A percentile compares a stretch with the other conserved stretches of the same genome.
phyloP scores from a whole-genome alignment of 2,113 vertebrate genomes.

The Laticauda laticaudata region DNA sequence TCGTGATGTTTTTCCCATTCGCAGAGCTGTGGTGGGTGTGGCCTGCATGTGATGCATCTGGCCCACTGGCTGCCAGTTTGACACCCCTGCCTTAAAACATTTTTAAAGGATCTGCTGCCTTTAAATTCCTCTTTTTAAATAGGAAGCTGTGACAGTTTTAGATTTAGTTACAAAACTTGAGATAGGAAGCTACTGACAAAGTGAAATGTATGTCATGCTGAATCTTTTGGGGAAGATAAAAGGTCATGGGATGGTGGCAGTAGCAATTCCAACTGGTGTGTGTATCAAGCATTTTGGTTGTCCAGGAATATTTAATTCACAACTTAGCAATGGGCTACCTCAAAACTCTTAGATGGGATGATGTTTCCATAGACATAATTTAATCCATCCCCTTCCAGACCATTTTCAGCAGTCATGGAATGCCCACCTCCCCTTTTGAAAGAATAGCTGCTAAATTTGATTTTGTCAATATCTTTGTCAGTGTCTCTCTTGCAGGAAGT shows the following conservation, averaged over 20 bases:
- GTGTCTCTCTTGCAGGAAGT: constrained; percentile 19
- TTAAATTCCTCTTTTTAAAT: no score
- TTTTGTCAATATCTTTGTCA: constrained; percentile 22
- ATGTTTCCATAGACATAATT: background rate
- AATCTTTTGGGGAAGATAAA: background rate
- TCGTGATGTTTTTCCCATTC: no score
- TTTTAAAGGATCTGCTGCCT: background rate
- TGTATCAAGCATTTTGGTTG: background rate
- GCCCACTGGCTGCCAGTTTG: no score
- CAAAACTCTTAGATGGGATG: background rate
- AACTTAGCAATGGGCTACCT: background rate
- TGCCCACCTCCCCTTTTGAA: background rate
- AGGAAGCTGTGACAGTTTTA: background rate
- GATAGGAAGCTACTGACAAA: background rate
- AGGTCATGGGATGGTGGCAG: no score
- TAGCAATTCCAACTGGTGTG: background rate
- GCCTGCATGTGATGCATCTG: no score
- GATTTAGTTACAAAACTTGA: background rate
- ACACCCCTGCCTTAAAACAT: no score
- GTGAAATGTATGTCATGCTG: background rate
- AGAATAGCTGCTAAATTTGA: constrained; percentile 6
- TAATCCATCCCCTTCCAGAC: background rate
- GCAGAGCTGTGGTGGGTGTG: no score
- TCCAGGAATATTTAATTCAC: background rate
- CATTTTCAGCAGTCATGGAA: background rate